phyloP scores from a whole-genome alignment of 2,888 invertebrate species.

The Eupithecia centaureata region DNA sequence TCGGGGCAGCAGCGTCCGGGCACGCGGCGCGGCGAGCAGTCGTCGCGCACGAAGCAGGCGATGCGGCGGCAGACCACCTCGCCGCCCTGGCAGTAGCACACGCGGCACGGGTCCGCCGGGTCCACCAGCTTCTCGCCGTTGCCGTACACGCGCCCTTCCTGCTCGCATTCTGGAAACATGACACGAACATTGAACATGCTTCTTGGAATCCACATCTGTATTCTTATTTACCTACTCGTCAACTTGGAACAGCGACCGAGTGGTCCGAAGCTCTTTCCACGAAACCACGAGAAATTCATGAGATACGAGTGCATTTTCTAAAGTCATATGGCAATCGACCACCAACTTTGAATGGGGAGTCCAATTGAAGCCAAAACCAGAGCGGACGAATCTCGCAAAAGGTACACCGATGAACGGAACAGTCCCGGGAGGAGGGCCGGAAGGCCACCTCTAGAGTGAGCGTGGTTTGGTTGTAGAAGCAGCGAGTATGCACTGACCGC shows the following conservation, averaged over 20 bases:
- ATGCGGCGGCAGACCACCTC: slow-evolving; percentile 91
- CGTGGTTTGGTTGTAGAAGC: too few species aligned
- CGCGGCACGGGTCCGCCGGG: slow-evolving; percentile 89
- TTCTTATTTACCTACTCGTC: neutral
- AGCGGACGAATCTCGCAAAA: too few species aligned
- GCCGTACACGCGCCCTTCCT: slow-evolving; percentile 88
- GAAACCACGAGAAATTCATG: too few species aligned
- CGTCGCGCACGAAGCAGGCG: slow-evolving; percentile 89
- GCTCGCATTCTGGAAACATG: slow-evolving; percentile 87
- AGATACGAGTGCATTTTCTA: too few species aligned
- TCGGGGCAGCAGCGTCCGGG: slow-evolving; percentile 91
- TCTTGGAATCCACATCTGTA: neutral
- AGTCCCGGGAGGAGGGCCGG: too few species aligned
- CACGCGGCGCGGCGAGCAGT: slow-evolving; percentile 89
- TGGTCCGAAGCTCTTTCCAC: too few species aligned
- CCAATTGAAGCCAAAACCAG: neutral
- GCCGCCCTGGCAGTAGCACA: slow-evolving; percentile 92
- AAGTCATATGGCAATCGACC: too few species aligned
- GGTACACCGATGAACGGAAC: too few species aligned
- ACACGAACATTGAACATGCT: neutral
- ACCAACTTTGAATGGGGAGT: neutral
- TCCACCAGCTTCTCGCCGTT: slow-evolving; percentile 90
- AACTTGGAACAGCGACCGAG: too few species aligned
- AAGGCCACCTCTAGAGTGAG: too few species aligned
- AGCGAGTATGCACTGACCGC: slow-evolving; percentile 82